Conservation (phyloP, 35 echinoderm and acorn worm species). For the Ophioderma brevispina region DNA sequence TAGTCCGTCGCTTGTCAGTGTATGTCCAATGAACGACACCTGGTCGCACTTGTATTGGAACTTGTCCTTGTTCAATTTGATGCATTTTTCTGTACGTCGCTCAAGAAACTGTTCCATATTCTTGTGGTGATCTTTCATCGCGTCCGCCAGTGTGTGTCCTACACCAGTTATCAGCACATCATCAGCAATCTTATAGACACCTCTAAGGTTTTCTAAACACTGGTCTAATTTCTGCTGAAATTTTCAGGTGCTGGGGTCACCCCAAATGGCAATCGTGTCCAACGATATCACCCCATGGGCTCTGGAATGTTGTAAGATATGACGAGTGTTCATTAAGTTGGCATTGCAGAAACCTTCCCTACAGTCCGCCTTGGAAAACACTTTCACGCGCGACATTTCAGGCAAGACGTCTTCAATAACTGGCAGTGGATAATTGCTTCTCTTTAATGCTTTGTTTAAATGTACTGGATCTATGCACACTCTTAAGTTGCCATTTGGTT, state of each 20-base stretch:
- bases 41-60: constrained; percentile 37
- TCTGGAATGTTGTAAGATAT: constrained; percentile 42
- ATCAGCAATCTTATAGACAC: constrained; percentile 45
- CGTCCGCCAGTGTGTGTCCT: constrained; percentile 42
- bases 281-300: constrained; percentile 50
- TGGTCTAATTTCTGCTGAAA: constrained; percentile 61
- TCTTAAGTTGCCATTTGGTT: not conserved
- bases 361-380: constrained; percentile 57
- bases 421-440: constrained; percentile 38
- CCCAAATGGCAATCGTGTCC: constrained; percentile 60
- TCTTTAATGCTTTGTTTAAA: constrained; percentile 50
- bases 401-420: constrained; percentile 63
- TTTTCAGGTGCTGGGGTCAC: constrained; percentile 20
- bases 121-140: constrained; percentile 32
- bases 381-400: constrained; percentile 38
- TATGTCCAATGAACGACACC: constrained; percentile 41
- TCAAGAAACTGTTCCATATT: constrained; percentile 1
- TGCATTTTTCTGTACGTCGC: not conserved
- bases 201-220: constrained; percentile 40
- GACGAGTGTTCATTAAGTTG: constrained; percentile 28
- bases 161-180: constrained; percentile 38
- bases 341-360: constrained; percentile 59
- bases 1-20: constrained; percentile 11
- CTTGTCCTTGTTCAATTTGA: constrained; percentile 27
- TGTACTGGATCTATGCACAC: constrained; percentile 58